These are phyloP conservation scores for Sturmia bella DNA, from an alignment of 2,888 invertebrate species.

Conservation along the genomic window DNA sequence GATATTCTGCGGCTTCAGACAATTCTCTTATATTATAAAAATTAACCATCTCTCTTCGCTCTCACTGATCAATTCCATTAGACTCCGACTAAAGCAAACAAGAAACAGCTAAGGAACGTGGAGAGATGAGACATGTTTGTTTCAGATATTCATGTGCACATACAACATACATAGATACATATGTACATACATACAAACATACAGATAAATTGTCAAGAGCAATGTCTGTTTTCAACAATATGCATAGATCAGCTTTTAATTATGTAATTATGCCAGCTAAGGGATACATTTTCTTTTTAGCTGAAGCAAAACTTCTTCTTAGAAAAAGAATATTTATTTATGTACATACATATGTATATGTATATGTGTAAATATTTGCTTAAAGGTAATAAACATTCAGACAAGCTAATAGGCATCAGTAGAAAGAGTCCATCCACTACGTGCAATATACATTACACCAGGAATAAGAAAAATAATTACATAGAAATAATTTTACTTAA, in stretches of 20 bases:
- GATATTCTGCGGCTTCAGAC: too few species aligned
- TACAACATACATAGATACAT: too few species aligned
- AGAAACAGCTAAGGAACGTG: too few species aligned
- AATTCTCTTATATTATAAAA: too few species aligned
- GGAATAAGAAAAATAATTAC: slow-evolving; percentile 38
- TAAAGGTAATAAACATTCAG: too few species aligned
- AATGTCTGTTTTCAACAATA: slow-evolving; percentile 30
- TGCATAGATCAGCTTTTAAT: slow-evolving; percentile 64
- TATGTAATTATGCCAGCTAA: slow-evolving; percentile 45
- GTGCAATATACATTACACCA: background rate
- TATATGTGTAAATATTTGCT: background rate
- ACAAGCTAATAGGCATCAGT: too few species aligned
- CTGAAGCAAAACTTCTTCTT: slow-evolving; percentile 3
- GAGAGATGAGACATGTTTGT: too few species aligned
- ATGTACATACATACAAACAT: too few species aligned
- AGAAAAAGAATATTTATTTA: slow-evolving; percentile 28
- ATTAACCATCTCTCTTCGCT: too few species aligned
- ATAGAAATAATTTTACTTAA: slow-evolving; percentile 41
- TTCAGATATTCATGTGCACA: too few species aligned
- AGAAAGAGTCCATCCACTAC: background rate
- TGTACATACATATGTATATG: background rate
- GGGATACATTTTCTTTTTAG: slow-evolving; percentile 38
- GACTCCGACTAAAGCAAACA: too few species aligned
- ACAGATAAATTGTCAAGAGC: slow-evolving; percentile 44
- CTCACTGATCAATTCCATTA: too few species aligned